Conservation (phyloP, 2,113 vertebrate species). For the Gulo gulo region DNA sequence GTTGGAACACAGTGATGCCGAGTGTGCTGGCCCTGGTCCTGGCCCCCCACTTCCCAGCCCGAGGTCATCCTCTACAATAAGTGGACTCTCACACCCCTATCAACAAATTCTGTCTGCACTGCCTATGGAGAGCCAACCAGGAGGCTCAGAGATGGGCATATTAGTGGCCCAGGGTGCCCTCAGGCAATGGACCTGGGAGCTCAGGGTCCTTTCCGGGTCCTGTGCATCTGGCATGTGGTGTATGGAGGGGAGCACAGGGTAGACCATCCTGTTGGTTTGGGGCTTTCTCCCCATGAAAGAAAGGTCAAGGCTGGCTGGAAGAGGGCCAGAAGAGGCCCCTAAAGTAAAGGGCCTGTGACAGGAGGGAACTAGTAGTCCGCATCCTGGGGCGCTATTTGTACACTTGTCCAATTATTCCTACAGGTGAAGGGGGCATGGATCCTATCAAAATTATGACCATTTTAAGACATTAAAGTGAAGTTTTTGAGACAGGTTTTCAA, state of each 20-base stretch:
- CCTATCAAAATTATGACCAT: not conserved
- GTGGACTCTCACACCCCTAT: not conserved
- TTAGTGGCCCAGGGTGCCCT: not conserved
- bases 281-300: not conserved
- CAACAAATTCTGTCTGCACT: not conserved
- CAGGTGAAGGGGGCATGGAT: not conserved
- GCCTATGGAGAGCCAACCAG: not conserved
- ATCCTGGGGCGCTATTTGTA: not conserved
- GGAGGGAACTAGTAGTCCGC: not conserved
- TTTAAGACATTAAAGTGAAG: not conserved
- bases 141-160: no score
- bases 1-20: not conserved
- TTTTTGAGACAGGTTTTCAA: not conserved
- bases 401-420: not conserved
- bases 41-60: not conserved
- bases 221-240: not conserved
- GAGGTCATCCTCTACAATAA: not conserved
- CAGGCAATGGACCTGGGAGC: not conserved
- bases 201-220: not conserved
- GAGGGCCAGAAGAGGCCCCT: not conserved
- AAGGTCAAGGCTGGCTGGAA: not conserved
- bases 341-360: not conserved
- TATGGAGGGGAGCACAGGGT: fast-evolving
- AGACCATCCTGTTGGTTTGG: not conserved
- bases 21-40: no score